phyloP scores from a whole-genome alignment of 2,888 invertebrate species.

The Phortica magna region DNA sequence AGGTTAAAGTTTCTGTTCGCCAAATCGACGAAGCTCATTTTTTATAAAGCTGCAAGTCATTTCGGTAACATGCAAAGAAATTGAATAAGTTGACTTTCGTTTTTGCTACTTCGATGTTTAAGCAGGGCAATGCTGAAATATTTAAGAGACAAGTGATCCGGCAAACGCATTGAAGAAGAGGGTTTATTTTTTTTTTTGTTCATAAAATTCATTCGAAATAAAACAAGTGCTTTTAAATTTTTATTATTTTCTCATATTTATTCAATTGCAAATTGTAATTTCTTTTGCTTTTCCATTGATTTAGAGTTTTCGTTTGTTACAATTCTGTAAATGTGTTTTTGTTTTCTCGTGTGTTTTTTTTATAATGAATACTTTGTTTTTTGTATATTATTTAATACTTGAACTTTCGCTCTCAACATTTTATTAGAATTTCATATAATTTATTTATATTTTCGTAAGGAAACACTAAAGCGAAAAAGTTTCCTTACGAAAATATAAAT shows the following conservation, averaged over 20 bases:
- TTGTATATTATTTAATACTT: conserved; percentile 20
- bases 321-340: conserved; percentile 6
- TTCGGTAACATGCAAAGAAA: too few relatives aligned
- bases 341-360: not conserved
- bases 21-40: too few relatives aligned
- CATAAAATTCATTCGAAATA: too few relatives aligned
- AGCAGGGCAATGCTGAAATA: too few relatives aligned
- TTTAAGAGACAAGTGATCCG: too few relatives aligned
- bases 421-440: conserved; percentile 9
- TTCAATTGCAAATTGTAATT: conserved; percentile 21
- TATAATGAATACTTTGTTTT: not conserved
- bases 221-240: conserved; percentile 5
- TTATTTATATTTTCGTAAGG: not conserved
- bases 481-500: not conserved
- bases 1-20: too few relatives aligned
- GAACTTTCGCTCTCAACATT: conserved; percentile 17
- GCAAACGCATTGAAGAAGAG: too few relatives aligned
- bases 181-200: too few relatives aligned
- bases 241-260: conserved; percentile 23
- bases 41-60: too few relatives aligned
- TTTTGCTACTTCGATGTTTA: too few relatives aligned
- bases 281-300: not conserved
- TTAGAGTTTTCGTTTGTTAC: not conserved
- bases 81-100: too few relatives aligned
- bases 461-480: not conserved